Evolutionary conservation across 2,113 vertebrate species (phyloP), one percentile per base, ranked within the genome.

Genomic region (Chroicocephalus ridibundus): DNA sequence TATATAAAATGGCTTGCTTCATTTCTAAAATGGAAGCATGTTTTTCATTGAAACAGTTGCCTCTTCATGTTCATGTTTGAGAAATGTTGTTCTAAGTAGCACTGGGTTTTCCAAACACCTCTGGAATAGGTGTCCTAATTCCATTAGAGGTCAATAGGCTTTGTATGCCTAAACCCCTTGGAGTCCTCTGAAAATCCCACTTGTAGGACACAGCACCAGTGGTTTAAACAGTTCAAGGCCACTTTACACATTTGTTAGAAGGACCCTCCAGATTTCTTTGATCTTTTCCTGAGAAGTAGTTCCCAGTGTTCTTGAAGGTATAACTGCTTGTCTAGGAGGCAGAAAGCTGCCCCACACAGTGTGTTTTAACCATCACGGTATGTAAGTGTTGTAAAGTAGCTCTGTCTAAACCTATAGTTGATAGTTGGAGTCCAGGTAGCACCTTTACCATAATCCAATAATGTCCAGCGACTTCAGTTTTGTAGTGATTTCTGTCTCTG

Each of bases 61-160:
- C 52, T 61, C 24, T 57, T 64, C 44, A 54, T 46, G 22, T 66
- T 76, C 55, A 4, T 29, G n/a, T n/a, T 82, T 3, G 5, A 70
- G 69, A 58, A 94, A 44, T 6, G 2, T 62, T 94, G 55, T 49
- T 87, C 15, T 31, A 31, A 92, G 76, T 16, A 52, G 19, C 11
- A 13, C 0, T 79, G n/a, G 36, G 34, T 91, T 95, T 95, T 91
- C 78, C 72, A 87, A 94, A 82, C 69, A 82, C 74, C 80, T 91
- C 70, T 93, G 86, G 58, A 78, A 84, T 57, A 96, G 88, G 77
- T 93, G 47, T 91, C 81, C 42, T 93, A 90, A 93, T 94, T 95
- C 86, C n/a, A 82, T 85, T 87, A 85, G 86, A 84, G n/a, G 36
- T 90, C 88, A 95, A 86, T 76, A 61, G 65, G 61, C 42, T 94